These are phyloP conservation scores for Lasioglossum baleicum DNA, from an alignment of 1,140 invertebrate genomes.

Conservation along the genomic window DNA sequence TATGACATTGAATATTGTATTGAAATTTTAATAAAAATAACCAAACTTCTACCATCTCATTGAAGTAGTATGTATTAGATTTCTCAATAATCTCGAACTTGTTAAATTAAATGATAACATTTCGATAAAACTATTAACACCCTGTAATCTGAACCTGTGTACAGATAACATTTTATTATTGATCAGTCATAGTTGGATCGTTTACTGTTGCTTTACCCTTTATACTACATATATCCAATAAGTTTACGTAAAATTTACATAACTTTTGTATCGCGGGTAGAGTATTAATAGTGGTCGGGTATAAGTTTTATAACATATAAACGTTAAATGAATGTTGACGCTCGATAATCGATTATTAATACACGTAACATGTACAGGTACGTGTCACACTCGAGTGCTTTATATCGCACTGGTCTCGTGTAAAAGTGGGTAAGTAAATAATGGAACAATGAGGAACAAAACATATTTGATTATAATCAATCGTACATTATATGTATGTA, in stretches of 20 bases:
- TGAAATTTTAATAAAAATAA: too few relatives aligned
- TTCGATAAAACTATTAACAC: too few relatives aligned
- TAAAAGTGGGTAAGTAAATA: not conserved
- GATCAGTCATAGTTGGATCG: not conserved
- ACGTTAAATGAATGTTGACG: slow-evolving; percentile 33
- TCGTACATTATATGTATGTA: too few relatives aligned
- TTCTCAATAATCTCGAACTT: too few relatives aligned
- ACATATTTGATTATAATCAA: too few relatives aligned
- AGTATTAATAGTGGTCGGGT: slow-evolving; percentile 24
- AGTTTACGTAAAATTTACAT: slow-evolving; percentile 23
- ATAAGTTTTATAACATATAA: slow-evolving; percentile 37
- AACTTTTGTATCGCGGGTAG: not conserved
- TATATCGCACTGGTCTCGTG: slow-evolving; percentile 1
- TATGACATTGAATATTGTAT: too few relatives aligned
- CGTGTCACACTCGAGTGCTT: not conserved
- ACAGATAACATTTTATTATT: not conserved
- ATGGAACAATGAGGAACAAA: too few relatives aligned
- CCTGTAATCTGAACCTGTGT: too few relatives aligned
- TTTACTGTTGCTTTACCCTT: not conserved
- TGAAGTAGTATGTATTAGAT: too few relatives aligned
- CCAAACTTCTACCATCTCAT: too few relatives aligned
- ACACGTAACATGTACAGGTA: slow-evolving; percentile 24
- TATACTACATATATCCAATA: not conserved
- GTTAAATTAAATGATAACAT: too few relatives aligned
- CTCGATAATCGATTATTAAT: slow-evolving; percentile 44